Evolutionary conservation across 2,113 vertebrate species (phyloP).

Genomic region (Cyphomyrus discorhynchus): DNA sequence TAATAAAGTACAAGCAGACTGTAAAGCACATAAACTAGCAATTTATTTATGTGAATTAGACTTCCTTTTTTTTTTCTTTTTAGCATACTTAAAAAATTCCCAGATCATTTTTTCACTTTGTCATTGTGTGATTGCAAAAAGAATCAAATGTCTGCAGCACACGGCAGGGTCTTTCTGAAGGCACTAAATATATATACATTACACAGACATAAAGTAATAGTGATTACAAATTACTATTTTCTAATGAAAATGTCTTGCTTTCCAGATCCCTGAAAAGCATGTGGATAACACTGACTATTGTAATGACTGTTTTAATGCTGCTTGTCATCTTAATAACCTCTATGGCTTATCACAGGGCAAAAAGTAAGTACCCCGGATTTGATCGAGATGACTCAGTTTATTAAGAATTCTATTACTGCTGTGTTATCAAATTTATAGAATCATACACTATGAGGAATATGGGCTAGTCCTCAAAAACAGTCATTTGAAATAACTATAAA

Average conservation of each 20-base stretch:
- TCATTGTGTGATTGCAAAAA: not conserved
- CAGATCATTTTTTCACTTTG: not conserved
- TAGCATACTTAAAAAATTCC: not conserved
- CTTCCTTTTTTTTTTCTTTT: not conserved
- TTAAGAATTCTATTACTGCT: not conserved
- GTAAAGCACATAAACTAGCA: not conserved
- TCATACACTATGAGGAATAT: not conserved
- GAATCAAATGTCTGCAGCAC: not conserved
- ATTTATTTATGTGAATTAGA: not conserved
- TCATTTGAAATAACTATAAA: not conserved
- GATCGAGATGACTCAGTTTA: not conserved
- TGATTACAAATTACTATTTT: not conserved
- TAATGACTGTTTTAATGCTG: constrained; percentile 37
- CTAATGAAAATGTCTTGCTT: not conserved
- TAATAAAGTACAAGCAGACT: not conserved
- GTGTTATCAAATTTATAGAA: not conserved
- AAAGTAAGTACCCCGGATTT: constrained; percentile 20
- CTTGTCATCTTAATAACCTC: constrained; percentile 35
- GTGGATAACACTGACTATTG: constrained; percentile 20
- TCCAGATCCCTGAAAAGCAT: constrained; percentile 42
- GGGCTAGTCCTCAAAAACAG: not conserved
- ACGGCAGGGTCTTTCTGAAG: not conserved
- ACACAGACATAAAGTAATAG: not conserved
- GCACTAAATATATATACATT: not conserved
- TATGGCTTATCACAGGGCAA: constrained; percentile 35